phyloP scores from a whole-genome alignment of 1,140 invertebrate species.

The Macrocentrus cingulum region DNA sequence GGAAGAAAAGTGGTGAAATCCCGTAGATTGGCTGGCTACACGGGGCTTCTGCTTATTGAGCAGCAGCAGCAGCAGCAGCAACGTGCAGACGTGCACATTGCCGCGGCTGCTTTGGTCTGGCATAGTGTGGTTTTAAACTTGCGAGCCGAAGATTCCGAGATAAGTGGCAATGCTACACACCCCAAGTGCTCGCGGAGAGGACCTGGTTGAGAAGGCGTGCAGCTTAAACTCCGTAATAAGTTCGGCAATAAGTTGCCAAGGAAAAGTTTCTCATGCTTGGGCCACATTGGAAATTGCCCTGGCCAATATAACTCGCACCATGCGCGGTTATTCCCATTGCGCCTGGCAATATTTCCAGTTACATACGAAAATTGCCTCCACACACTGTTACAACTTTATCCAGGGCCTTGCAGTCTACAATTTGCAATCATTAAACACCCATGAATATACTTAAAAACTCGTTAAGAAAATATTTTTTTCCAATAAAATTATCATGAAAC shows the following conservation, averaged over 20 bases:
- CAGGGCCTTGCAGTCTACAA: not conserved
- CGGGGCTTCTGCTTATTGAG: constrained; percentile 15
- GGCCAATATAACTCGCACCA: constrained; percentile 2
- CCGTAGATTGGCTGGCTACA: not conserved
- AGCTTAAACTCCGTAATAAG: constrained; percentile 48
- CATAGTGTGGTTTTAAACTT: constrained; percentile 38
- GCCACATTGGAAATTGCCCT: constrained; percentile 27
- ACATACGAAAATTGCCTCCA: constrained; percentile 15
- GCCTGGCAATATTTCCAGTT: constrained; percentile 29
- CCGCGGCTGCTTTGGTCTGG: constrained; percentile 8
- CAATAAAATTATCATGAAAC: no score
- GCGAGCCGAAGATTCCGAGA: constrained; percentile 41
- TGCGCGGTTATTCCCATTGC: constrained; percentile 13
- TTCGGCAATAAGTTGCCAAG: constrained; percentile 43
- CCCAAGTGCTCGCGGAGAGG: constrained; percentile 20
- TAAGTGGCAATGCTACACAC: constrained; percentile 35
- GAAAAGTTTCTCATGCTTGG: constrained; percentile 37
- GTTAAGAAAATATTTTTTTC: no score
- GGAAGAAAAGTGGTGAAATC: not conserved
- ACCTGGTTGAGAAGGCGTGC: not conserved
- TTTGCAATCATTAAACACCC: no score
- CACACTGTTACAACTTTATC: constrained; percentile 5
- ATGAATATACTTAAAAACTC: no score
- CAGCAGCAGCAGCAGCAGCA: constrained; percentile 16
- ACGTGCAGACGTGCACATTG: constrained; percentile 24